Conservation (phyloP, 2,888 invertebrate species). For the Orthonevra nobilis region DNA sequence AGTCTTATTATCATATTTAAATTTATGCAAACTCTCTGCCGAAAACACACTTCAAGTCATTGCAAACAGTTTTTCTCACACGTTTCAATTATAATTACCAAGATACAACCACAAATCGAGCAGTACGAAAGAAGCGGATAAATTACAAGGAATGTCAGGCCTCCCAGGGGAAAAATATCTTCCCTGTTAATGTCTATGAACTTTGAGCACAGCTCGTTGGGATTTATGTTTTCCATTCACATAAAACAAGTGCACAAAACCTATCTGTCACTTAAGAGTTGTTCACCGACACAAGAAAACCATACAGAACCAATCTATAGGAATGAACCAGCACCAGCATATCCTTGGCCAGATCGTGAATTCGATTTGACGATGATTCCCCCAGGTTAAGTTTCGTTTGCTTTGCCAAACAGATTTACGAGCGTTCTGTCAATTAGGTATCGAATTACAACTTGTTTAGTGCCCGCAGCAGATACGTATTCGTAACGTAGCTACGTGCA, state of each 20-base stretch:
- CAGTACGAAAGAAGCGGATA: too few relatives aligned
- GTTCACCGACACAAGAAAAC: conserved; percentile 25
- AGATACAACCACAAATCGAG: conserved; percentile 12
- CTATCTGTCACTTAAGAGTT: conserved; percentile 64
- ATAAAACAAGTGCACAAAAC: conserved; percentile 68
- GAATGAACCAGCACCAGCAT: conserved; percentile 34
- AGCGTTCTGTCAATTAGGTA: conserved; percentile 80
- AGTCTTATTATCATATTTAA: too few relatives aligned
- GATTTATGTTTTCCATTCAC: conserved; percentile 56
- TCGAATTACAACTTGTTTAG: conserved; percentile 80
- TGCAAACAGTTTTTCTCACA: too few relatives aligned
- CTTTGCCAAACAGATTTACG: conserved; percentile 78
- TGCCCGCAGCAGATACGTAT: conserved; percentile 72
- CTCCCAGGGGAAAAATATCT: conserved; percentile 54
- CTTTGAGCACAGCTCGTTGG: conserved; percentile 27
- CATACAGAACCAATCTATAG: neutral
- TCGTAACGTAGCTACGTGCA: conserved; percentile 21
- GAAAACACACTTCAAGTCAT: too few relatives aligned
- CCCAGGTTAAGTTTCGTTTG: conserved; percentile 64
- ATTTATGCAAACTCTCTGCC: too few relatives aligned
- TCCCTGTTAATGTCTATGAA: conserved; percentile 53
- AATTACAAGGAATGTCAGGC: conserved; percentile 35
- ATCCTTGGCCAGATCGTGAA: conserved; percentile 58
- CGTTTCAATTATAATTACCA: conserved; percentile 14
- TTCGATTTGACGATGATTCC: conserved; percentile 68